Evolutionary conservation across 2,888 invertebrate genomes (phyloP).

Genomic region (Apoderus coryli): DNA sequence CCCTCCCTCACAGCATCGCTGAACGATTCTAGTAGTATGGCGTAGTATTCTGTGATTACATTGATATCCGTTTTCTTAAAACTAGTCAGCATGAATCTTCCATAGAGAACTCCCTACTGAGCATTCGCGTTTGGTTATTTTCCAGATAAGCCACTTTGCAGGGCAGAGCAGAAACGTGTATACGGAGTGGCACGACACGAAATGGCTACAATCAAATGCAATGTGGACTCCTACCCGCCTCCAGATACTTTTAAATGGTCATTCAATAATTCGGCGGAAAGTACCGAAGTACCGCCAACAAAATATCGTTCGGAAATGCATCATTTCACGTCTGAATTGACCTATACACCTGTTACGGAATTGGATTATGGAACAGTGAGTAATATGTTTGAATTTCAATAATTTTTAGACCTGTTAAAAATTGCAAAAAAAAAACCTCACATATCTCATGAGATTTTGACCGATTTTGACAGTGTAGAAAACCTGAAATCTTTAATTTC

Average conservation of each 20-base stretch:
- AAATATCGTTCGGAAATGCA: constrained; percentile 43
- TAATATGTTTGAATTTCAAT: not conserved
- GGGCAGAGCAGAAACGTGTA: constrained; percentile 55
- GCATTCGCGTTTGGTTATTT: no score
- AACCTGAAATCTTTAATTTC: no score
- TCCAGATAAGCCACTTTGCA: constrained; percentile 74
- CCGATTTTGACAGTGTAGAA: no score
- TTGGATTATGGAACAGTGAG: constrained; percentile 51
- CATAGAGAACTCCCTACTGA: no score
- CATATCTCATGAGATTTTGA: no score
- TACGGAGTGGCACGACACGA: constrained; percentile 77
- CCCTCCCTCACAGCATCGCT: no score
- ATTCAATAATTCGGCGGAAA: constrained; percentile 78
- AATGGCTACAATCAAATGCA: constrained; percentile 63
- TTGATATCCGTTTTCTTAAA: no score
- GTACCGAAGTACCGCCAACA: constrained; percentile 55
- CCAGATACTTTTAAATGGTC: constrained; percentile 77
- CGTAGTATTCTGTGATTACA: no score
- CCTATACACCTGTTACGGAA: constrained; percentile 61
- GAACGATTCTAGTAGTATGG: no score
- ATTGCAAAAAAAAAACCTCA: no score
- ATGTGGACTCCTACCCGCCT: constrained; percentile 72
- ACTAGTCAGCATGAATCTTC: no score
- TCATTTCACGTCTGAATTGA: constrained; percentile 48
- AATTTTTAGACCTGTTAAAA: not conserved